Base-by-base conservation (phyloP, 2,888 invertebrate genomes). In the Scelioninae gen. 2 region DNA sequence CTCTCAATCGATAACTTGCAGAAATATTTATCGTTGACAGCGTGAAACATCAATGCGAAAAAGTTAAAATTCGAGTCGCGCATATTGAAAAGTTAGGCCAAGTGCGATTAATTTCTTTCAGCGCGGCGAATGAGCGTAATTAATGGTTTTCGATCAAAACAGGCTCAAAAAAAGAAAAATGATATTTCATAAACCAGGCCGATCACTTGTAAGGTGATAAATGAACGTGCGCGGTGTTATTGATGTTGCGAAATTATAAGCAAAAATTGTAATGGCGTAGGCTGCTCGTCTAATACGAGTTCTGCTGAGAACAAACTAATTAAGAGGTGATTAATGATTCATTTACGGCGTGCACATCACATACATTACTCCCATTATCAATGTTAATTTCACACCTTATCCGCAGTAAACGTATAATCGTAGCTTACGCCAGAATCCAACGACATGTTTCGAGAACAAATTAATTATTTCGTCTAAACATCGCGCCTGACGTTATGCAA, bases 311-410 rank as follows among this genome's bases (percentile, higher is more conserved):
- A 67, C 57, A 71, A 67, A 71, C 67, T 74, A 71, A 74, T 74
- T 70, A 70, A 65, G 65, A 61, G 25, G 45, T 74, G 69, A 74
- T 70, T 74, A 65, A 74, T 74, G 74, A 65, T 70, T 65, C 65
- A 70, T 61, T 70, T 61, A 55, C 33, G 55, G 55, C 50, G 11
- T 19, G 57, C 65, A 57, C 45, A 70, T 74, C 74, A 52, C 55
- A 60, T 69, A 41, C 71, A 53, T 67, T 67, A 55, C 58, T 68
- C 67, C 65, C 74, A 70, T 74, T 70, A 74, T 67, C 67, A 65
- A 61, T 67, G 64, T 71, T 71, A 74, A 74, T 67, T 60, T 60
- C 31, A 37, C 46, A 39, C 67, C 70, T 71, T 74, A 61, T 67
- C 46, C 67, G 31, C 45, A 45, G 57, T 67, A 74, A 74, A 65